Conservation (phyloP, 2,888 invertebrate species). For the Coenonympha arcania region DNA sequence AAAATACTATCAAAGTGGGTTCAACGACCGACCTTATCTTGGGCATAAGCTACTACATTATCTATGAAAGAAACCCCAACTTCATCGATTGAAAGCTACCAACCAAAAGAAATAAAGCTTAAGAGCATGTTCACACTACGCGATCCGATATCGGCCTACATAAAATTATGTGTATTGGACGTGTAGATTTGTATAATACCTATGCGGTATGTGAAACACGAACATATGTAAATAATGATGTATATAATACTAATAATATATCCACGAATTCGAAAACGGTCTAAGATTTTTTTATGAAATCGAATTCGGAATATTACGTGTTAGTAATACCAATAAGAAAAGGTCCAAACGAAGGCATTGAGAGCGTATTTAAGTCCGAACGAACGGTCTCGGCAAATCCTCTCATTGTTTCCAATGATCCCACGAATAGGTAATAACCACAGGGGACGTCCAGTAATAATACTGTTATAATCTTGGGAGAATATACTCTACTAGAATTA, state of each 20-base stretch:
- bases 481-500: too few species aligned
- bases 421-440: neutral
- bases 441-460: neutral
- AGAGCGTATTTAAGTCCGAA: neutral
- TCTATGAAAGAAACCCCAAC: conserved; percentile 44
- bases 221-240: too few species aligned
- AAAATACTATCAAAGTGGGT: conserved; percentile 43
- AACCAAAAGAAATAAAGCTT: conserved; percentile 37
- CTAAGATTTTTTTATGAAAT: neutral
- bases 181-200: too few species aligned
- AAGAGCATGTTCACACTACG: neutral
- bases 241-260: too few species aligned
- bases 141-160: neutral
- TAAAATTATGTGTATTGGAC: neutral
- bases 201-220: too few species aligned
- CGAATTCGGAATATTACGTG: neutral
- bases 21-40: conserved; percentile 63
- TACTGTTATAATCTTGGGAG: neutral
- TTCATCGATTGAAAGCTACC: conserved; percentile 37
- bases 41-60: conserved; percentile 49
- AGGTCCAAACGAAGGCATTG: neutral
- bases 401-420: neutral
- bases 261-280: too few species aligned
- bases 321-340: conserved; percentile 1
- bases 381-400: neutral